These are phyloP conservation scores for Drosophila nikananu DNA, from an alignment of 1,140 invertebrate species.

Conservation along the genomic window DNA sequence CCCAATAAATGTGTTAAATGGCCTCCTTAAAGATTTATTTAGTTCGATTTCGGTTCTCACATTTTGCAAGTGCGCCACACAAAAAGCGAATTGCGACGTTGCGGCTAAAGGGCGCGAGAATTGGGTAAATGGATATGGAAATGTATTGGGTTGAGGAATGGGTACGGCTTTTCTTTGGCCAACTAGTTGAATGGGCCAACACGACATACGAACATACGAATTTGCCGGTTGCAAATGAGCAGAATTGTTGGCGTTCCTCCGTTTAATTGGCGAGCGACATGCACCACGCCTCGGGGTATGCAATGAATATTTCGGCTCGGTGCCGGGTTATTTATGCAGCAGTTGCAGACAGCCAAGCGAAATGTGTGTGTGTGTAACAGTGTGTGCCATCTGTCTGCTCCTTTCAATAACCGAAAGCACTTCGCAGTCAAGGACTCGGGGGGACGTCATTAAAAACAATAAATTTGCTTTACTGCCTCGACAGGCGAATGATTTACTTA, in stretches of 20 bases:
- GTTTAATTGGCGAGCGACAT: slow-evolving; percentile 76
- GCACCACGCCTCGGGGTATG: slow-evolving; percentile 71
- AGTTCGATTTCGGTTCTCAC: neutral
- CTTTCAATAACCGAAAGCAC: slow-evolving; percentile 73
- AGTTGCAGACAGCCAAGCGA: slow-evolving; percentile 22
- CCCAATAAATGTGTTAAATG: slow-evolving; percentile 2
- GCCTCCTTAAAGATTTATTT: neutral
- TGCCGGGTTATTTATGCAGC: slow-evolving; percentile 55
- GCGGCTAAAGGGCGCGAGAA: neutral
- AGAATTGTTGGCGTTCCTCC: slow-evolving; percentile 71
- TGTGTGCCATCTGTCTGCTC: slow-evolving; percentile 35
- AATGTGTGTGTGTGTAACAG: slow-evolving; percentile 3
- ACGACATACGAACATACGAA: slow-evolving; percentile 56
- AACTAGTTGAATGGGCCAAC: slow-evolving; percentile 68
- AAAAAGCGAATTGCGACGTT: slow-evolving; percentile 59
- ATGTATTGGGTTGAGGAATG: neutral
- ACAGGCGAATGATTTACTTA: slow-evolving; percentile 68
- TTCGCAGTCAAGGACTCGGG: slow-evolving; percentile 64
- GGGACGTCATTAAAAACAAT: slow-evolving; percentile 48
- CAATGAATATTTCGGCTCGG: slow-evolving; percentile 57
- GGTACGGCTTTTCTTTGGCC: slow-evolving; percentile 38
- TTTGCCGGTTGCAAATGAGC: slow-evolving; percentile 61
- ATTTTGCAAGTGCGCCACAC: slow-evolving; percentile 25
- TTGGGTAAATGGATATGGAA: slow-evolving; percentile 4
- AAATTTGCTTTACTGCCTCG: slow-evolving; percentile 53